These are phyloP conservation scores for Plotosus lineatus DNA, from an alignment of 2,113 vertebrate genomes.

Conservation along the genomic window DNA sequence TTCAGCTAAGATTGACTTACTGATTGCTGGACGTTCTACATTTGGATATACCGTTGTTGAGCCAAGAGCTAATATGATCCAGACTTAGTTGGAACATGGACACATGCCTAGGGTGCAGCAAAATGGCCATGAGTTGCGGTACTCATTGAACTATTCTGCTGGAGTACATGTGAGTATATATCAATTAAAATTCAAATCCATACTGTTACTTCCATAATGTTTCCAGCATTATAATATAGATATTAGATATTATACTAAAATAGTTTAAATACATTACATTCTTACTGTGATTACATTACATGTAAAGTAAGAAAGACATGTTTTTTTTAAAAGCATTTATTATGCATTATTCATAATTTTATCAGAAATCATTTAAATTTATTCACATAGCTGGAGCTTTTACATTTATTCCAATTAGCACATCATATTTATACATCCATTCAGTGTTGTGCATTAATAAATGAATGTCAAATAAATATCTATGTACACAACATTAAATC, in stretches of 20 bases:
- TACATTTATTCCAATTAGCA: neutral
- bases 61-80: conserved; percentile 38
- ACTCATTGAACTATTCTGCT: conserved; percentile 17
- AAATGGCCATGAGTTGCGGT: conserved; percentile 26
- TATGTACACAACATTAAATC: neutral
- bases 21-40: conserved; percentile 36
- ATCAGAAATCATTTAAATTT: neutral
- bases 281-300: neutral
- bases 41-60: conserved; percentile 34
- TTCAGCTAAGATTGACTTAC: conserved; percentile 15
- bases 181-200: neutral
- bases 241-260: neutral
- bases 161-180: conserved; percentile 46
- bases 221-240: neutral
- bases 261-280: neutral
- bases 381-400: neutral
- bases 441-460: neutral
- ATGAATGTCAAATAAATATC: neutral
- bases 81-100: conserved; percentile 19
- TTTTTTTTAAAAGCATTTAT: neutral
- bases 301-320: neutral
- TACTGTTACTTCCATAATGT: neutral
- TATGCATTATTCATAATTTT: neutral
- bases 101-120: conserved; percentile 17
- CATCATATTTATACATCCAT: neutral